Base-by-base conservation (phyloP, 2,888 invertebrate genomes). In the Cheilosia urbana region DNA sequence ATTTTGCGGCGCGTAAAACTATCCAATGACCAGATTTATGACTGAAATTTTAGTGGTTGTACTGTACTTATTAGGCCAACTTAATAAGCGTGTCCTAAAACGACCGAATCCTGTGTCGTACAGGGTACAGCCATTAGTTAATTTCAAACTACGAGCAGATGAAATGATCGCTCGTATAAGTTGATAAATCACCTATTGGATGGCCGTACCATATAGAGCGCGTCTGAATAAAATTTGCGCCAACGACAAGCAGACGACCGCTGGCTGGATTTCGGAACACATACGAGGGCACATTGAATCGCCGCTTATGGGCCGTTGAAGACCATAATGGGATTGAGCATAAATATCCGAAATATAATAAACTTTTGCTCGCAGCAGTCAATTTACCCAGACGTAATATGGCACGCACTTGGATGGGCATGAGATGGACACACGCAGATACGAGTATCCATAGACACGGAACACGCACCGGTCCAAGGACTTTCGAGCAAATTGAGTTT, bases 291-390 rank as follows among this genome's bases (percentile, higher is more conserved):
- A 17, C 60, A 80, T 79, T 15, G 65, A 65, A 83, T 65, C 21
- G 68, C 57, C 21, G 68, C 63, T 49, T 37, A 47, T 53, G 57
- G 6, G 49, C 71, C 62, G 68, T 85, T 65, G 71, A 66, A 55
- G 71, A 60, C 17, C 80, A 24, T 85, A 81, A 85, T 85, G 81
- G 85, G 81, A 81, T 72, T 76, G 72, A 71, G 63, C 85, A 81
- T 85, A 81, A 81, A 85, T 77, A 81, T 73, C 55, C 37, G 49
- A 76, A 85, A 85, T 79, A 84, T 85, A 85, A 75, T 76, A 76
- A 75, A 85, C 60, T 75, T 69, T 58, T 34, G 69, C 58, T 55
- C 37, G 45, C 45, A 57, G 45, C 45, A 66, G 53, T 65, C 66
- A 55, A 53, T 82, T 42, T 69, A 55, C 37, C 42, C 63, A 49